A percentile compares a stretch with the other conserved stretches of the same genome.
These are phyloP conservation scores for Gopherus flavomarginatus DNA, from an alignment of 2,113 vertebrate species.

Conservation along the genomic window DNA sequence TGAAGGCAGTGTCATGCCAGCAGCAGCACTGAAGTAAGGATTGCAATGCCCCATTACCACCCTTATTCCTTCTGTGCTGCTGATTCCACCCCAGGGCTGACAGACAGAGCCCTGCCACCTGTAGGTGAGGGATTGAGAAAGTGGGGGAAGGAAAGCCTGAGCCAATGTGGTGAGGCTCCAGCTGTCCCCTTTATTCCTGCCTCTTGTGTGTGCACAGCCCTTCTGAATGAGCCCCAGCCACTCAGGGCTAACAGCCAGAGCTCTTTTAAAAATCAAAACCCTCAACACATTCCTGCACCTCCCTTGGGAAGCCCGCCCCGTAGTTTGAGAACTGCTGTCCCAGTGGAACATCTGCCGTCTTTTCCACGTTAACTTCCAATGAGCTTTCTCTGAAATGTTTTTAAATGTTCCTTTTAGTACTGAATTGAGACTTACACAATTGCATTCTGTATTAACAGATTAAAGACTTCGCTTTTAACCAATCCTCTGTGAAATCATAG, in stretches of 20 bases:
- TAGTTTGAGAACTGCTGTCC: neutral
- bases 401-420: conserved; percentile 10
- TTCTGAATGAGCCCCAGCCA: neutral
- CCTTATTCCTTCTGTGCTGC: neutral
- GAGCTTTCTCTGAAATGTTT: conserved; percentile 62
- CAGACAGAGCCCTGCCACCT: neutral
- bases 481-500: conserved; percentile 26
- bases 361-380: conserved; percentile 14
- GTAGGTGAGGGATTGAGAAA: neutral
- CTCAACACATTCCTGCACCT: neutral
- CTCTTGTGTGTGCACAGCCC: no score
- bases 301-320: neutral
- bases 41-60: neutral
- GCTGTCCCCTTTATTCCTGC: neutral
- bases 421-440: conserved; percentile 15
- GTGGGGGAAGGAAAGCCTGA: neutral
- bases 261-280: neutral
- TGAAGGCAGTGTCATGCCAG: neutral
- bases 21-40: neutral
- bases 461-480: conserved; percentile 5
- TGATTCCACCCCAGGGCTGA: neutral
- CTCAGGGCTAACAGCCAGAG: neutral
- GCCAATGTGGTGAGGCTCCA: neutral
- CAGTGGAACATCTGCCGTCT: neutral
- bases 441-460: conserved; percentile 33